Base-by-base conservation (phyloP, 2,888 invertebrate species). In the Dyspetes luteomarginatus region DNA sequence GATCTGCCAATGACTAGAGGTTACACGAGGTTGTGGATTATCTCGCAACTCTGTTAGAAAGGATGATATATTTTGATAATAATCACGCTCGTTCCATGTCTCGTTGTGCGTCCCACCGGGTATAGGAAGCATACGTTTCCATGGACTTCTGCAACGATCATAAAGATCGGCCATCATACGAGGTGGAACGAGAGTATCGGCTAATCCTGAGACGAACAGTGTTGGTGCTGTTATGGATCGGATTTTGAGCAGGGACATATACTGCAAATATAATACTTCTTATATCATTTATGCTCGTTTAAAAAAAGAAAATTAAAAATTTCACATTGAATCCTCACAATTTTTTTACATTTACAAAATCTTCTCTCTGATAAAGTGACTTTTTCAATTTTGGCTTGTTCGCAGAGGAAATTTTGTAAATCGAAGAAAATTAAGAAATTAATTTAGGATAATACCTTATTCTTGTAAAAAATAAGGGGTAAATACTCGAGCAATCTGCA, bases 101-200 rank as follows among this genome's bases (percentile, higher is more conserved):
- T 98, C 98, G 89, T 98, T 98, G 92, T 99, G 98, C 0, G 97
- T 97, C 0, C 98, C 98, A 19, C 95, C 94, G 1, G 95, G 94
- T 91, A 98, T 94, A 88, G 96, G 95, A 22, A 96, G 92, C 55
- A 98, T 92, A 84, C 96, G 95, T 92, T 98, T 98, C 86, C 95
- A 93, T 22, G 94, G 92, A 82, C 97, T 96, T 36, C 95, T 94
- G 89, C 97, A 97, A 56, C 94, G 93, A 85, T 95, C 93, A 89
- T 96, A 96, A 68, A 98, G 93, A 78, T 96, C 95, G 82, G 95
- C 94, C 94, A 97, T 97, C 98, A 98, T 98, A 65, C 94, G 93
- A 0, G 98, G 97, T 62, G 98, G 98, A 36, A 99, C 97, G 72
- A 98, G 93, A 12, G 95, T 94, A 91, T 98, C 98, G 26, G 96